A percentile compares a stretch with the other conserved stretches of the same genome.
Conservation (phyloP, 2,113 vertebrate genomes). For the Chaetura pelagica region DNA sequence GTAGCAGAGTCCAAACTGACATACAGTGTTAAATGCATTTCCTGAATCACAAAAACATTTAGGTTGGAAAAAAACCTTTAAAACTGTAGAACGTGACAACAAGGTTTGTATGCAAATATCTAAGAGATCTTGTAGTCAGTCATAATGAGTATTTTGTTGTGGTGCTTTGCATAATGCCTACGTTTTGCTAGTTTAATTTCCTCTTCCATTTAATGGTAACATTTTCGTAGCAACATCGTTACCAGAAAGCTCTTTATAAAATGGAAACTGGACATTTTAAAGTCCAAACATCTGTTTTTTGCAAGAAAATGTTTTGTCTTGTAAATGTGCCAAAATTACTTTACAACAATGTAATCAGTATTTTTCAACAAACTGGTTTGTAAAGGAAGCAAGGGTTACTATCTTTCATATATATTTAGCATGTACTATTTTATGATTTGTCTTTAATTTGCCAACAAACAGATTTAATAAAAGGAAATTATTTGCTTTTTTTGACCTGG, state of each 20-base stretch:
- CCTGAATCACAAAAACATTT: neutral
- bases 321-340: neutral
- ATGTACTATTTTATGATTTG: neutral
- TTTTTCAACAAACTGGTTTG: neutral
- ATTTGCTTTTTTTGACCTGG: neutral
- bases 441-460: neutral
- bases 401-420: neutral
- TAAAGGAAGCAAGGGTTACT: neutral
- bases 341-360: neutral
- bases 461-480: neutral
- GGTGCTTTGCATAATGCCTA: neutral
- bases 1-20: conserved; percentile 2
- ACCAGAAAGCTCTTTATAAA: neutral
- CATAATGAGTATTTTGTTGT: neutral
- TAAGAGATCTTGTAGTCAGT: neutral
- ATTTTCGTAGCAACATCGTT: neutral
- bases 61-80: too few relatives aligned
- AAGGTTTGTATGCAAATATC: neutral
- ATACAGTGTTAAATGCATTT: neutral
- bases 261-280: neutral
- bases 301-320: neutral
- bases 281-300: neutral
- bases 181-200: neutral
- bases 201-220: neutral
- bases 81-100: neutral